A percentile compares a stretch with the other conserved stretches of the same genome.
phyloP scores from a whole-genome alignment of 2,797 vertebrate genomes.

The Protonibea diacanthus region DNA sequence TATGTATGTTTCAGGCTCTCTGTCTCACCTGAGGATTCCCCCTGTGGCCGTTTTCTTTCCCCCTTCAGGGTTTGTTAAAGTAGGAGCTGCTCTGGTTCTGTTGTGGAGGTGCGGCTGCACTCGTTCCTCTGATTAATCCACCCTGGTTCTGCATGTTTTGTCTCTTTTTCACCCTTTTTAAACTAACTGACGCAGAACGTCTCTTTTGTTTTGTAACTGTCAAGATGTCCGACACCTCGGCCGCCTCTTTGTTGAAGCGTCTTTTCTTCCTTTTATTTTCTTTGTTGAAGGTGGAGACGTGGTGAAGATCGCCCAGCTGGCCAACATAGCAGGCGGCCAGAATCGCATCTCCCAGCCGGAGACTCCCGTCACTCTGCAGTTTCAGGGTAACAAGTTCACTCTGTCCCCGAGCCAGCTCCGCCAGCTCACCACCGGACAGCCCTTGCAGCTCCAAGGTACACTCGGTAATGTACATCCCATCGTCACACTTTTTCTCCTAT shows the following conservation, averaged over 20 bases:
- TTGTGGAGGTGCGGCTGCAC: slow-evolving; percentile 66
- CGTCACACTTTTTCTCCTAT: slow-evolving; percentile 44
- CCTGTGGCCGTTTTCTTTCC: slow-evolving; percentile 54
- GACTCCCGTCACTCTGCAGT: slow-evolving; percentile 97
- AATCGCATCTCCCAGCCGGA: slow-evolving; percentile 91
- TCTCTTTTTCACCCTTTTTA: slow-evolving; percentile 77
- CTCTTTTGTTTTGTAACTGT: slow-evolving; percentile 9
- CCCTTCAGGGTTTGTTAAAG: slow-evolving; percentile 60
- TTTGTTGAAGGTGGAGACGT: slow-evolving; percentile 89
- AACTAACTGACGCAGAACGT: slow-evolving; percentile 81
- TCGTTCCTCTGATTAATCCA: slow-evolving; percentile 83
- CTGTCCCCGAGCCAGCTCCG: slow-evolving; percentile 97
- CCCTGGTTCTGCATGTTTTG: slow-evolving; percentile 88
- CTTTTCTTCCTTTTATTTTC: not conserved
- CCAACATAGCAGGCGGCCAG: slow-evolving; percentile 89
- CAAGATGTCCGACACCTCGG: not conserved
- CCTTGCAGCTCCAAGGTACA: slow-evolving; percentile 97
- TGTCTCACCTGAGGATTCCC: slow-evolving; percentile 65
- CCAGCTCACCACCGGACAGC: slow-evolving; percentile 97
- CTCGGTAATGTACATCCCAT: slow-evolving; percentile 79
- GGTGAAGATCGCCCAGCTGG: slow-evolving; percentile 92
- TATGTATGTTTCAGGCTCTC: slow-evolving; percentile 66
- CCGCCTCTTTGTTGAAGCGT: slow-evolving; percentile 15
- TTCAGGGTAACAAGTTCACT: slow-evolving; percentile 99
- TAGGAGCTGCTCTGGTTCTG: slow-evolving; percentile 66